phyloP scores from a whole-genome alignment of 2,888 invertebrate genomes.

The Parascotia fuliginaria region DNA sequence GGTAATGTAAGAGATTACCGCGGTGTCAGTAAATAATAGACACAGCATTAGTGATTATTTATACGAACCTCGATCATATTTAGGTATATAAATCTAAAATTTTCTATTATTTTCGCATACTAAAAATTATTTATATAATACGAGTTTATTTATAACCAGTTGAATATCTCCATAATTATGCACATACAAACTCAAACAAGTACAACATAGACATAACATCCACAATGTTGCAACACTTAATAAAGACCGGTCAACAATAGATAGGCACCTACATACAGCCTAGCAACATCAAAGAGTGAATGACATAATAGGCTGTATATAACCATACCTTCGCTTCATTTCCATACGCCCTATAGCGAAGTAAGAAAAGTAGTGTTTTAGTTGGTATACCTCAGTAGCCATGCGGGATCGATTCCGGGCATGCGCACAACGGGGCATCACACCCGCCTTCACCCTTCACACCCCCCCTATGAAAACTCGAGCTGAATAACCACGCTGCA shows the following conservation, averaged over 20 bases:
- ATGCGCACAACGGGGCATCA: constrained; percentile 65
- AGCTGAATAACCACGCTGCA: constrained; percentile 62
- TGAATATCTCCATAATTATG: too few relatives aligned
- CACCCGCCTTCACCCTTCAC: constrained; percentile 59
- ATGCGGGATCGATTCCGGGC: constrained; percentile 80
- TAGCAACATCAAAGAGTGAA: constrained; percentile 74
- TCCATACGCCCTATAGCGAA: constrained; percentile 44
- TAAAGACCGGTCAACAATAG: constrained; percentile 49
- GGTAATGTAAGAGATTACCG: too few relatives aligned
- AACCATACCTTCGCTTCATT: constrained; percentile 44
- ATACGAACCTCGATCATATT: too few relatives aligned
- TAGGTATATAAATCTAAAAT: too few relatives aligned
- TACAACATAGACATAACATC: constrained; percentile 5
- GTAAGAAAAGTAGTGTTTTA: constrained; percentile 53
- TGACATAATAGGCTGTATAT: constrained; percentile 77
- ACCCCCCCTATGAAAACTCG: constrained; percentile 54
- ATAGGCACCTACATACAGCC: constrained; percentile 42
- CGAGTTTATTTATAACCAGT: too few relatives aligned
- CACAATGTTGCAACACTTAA: constrained; percentile 40
- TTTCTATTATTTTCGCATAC: too few relatives aligned
- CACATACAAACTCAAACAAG: neutral
- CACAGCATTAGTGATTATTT: too few relatives aligned
- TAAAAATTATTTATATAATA: too few relatives aligned
- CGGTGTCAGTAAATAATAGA: too few relatives aligned
- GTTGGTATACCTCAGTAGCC: constrained; percentile 68